These are phyloP conservation scores for Electrophaes corylata DNA, from an alignment of 2,888 invertebrate genomes.

Conservation along the genomic window DNA sequence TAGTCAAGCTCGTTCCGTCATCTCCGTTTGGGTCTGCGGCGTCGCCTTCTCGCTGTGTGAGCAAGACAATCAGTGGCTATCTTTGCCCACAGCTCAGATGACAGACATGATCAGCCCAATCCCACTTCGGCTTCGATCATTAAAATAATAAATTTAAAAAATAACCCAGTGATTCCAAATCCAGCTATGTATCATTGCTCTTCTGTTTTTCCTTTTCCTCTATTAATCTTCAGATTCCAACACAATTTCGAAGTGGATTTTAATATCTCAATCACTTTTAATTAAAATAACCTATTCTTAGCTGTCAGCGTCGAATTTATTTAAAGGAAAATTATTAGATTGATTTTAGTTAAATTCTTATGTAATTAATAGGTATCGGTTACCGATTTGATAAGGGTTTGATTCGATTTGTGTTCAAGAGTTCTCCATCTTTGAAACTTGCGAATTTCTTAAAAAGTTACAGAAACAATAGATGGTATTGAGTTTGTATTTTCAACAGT, in stretches of 20 bases:
- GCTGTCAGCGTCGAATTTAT: conserved; percentile 25
- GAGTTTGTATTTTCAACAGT: too few species aligned
- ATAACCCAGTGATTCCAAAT: conserved; percentile 1
- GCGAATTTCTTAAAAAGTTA: not conserved
- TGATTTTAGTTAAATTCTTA: conserved; percentile 4
- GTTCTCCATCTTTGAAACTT: not conserved
- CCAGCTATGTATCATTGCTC: conserved; percentile 28
- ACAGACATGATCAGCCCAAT: too few species aligned
- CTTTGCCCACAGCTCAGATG: too few species aligned
- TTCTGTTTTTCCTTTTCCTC: conserved; percentile 53
- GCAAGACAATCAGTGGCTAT: too few species aligned
- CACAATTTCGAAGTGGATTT: conserved; percentile 54
- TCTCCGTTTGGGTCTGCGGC: too few species aligned
- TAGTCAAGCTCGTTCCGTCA: too few species aligned
- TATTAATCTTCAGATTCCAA: conserved; percentile 51
- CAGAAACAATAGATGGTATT: not conserved
- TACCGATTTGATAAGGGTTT: not conserved
- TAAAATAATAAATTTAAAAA: too few species aligned
- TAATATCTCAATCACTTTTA: conserved; percentile 56
- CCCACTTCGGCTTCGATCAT: too few species aligned
- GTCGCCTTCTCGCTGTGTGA: too few species aligned
- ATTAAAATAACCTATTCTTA: conserved; percentile 48
- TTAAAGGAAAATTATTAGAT: conserved; percentile 7
- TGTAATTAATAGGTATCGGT: conserved; percentile 4
- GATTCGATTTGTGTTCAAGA: not conserved